Percentiles rank a stretch among this genome's conserved stretches.
These are phyloP conservation scores for Molanna angustata DNA, from an alignment of 2,888 invertebrate species.

Conservation along the genomic window DNA sequence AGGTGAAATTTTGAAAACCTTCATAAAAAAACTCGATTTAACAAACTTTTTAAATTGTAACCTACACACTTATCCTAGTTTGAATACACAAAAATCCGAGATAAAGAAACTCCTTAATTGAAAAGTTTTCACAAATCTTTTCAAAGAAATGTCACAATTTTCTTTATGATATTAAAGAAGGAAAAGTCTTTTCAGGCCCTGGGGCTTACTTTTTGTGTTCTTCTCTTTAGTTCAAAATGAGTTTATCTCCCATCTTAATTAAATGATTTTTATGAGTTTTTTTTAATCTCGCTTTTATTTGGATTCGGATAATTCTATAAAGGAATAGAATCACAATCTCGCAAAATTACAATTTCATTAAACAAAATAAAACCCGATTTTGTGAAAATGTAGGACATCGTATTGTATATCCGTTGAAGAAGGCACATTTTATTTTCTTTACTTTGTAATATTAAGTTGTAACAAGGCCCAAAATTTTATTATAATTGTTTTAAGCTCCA, in stretches of 20 bases:
- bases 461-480: background rate
- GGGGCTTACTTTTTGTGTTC: background rate
- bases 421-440: background rate
- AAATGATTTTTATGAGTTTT: background rate
- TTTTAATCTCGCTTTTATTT: background rate
- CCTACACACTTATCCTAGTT: background rate
- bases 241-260: slow-evolving; percentile 2
- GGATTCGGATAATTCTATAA: background rate
- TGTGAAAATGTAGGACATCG: background rate
- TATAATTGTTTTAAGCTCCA: too few relatives aligned
- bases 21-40: too few relatives aligned
- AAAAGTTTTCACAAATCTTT: slow-evolving; percentile 19
- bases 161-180: slow-evolving; percentile 5
- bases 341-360: background rate
- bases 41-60: too few relatives aligned
- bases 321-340: background rate
- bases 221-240: slow-evolving; percentile 12
- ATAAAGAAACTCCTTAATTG: slow-evolving; percentile 19
- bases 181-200: background rate
- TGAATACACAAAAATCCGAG: slow-evolving; percentile 9
- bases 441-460: background rate
- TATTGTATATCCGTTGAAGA: background rate
- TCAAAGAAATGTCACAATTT: slow-evolving; percentile 21
- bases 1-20: background rate
- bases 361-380: background rate